Base-by-base conservation (phyloP, 2,113 vertebrate species). In the Pangasianodon gigas region DNA sequence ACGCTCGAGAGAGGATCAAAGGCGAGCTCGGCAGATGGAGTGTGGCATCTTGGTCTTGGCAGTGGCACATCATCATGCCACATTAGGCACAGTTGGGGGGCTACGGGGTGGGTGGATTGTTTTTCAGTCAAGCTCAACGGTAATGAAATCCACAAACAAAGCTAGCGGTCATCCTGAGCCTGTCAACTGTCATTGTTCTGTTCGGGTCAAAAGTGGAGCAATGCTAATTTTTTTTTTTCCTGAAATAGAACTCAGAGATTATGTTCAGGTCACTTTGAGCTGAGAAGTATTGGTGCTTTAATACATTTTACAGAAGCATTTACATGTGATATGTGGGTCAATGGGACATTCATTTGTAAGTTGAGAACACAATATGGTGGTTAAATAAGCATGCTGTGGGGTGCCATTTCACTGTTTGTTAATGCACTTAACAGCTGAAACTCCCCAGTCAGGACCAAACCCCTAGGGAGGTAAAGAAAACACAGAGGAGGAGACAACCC, bases 1-100 rank as follows among this genome's bases (percentile, higher is more conserved):
- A 91, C 90, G 85, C 91, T 95, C 91, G 94, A 94, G 91, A 88
- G 90, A 75, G 84, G 93, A 96, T 94, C 91, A 95, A 95, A 95
- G 92, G 84, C 83, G 2, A 65, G 84, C 56, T 4, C 52, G 14
- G 88, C 94, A 95, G 94, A 95, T 94, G 94, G 94, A 95, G 92
- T 90, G 13, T 93, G 94, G 92, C 92, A 92, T 93, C 92, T 93
- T 93, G 90, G 88, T 91, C 86, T 89, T 81, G 92, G 91, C 88
- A 84, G 91, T 93, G 91, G 93, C 91, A 94, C 92, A 93, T 94
- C 92, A 92, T 87, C 87, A 87, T 90, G 90, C 90, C 81, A 91
- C 89, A 91, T 93, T 92, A 92, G 91, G 89, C 92, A 92, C 88
- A 89, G 89, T 89, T 48, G 19, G 85, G 21, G 24, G 91, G 71